A percentile compares a stretch with the other conserved stretches of the same genome.
phyloP scores from a whole-genome alignment of 2,888 invertebrate genomes.

The Brenthis hecate region DNA sequence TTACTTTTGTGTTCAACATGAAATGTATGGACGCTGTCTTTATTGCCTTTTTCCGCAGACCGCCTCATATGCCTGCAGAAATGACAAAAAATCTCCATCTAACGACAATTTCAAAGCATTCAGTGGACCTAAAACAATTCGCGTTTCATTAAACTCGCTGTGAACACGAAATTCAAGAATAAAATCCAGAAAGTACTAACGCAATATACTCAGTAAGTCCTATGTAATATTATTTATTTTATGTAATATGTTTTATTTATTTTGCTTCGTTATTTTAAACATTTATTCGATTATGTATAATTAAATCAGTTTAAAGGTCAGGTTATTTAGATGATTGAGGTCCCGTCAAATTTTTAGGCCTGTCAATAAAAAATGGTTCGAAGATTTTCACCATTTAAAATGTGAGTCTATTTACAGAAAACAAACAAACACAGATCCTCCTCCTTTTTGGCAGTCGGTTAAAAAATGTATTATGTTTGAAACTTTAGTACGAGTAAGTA shows the following conservation, averaged over 20 bases:
- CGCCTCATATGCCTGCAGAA: constrained; percentile 10
- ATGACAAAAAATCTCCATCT: constrained; percentile 17
- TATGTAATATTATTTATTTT: neutral
- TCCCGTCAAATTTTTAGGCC: no score
- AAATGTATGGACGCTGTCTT: neutral
- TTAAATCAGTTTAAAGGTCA: no score
- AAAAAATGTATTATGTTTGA: no score
- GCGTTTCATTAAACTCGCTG: constrained; percentile 24
- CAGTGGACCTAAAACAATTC: constrained; percentile 17
- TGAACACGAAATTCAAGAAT: constrained; percentile 20
- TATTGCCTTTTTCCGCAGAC: constrained; percentile 16
- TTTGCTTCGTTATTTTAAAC: neutral
- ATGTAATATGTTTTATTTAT: neutral
- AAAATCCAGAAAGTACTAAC: constrained; percentile 10
- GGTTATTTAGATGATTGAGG: no score
- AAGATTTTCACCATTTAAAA: no score
- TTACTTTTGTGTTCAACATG: neutral
- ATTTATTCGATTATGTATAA: no score
- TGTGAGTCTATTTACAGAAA: no score
- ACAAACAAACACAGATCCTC: no score
- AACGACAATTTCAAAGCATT: constrained; percentile 22
- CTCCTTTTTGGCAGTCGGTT: no score
- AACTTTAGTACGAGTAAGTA: no score
- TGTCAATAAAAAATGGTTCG: no score
- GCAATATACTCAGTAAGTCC: neutral